Evolutionary conservation across 2,888 invertebrate genomes (phyloP).

Genomic region (Brenthis ino): DNA sequence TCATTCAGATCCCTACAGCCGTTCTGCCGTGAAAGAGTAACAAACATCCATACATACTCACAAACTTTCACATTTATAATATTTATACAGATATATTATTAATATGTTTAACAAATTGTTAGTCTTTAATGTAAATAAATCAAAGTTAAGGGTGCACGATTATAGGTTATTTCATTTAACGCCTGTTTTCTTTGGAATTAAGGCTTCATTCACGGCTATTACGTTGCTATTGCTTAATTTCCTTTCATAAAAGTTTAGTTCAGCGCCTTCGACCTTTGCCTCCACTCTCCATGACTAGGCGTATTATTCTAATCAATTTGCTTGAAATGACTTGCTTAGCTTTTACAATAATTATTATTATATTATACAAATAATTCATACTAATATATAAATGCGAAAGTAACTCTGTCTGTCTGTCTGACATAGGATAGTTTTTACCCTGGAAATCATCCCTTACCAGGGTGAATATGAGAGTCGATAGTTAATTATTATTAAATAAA

Average conservation of each 20-base stretch:
- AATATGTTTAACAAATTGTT: no score
- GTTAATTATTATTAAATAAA: no score
- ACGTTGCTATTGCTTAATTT: constrained; percentile 40
- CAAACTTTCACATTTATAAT: no score
- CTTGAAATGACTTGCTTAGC: constrained; percentile 25
- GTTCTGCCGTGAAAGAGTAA: no score
- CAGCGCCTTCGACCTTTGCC: constrained; percentile 36
- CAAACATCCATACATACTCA: no score
- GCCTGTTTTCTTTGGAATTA: constrained; percentile 36
- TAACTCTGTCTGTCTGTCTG: no score
- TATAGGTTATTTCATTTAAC: constrained; percentile 33
- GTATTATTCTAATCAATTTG: constrained; percentile 36
- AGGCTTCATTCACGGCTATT: constrained; percentile 36
- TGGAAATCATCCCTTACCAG: no score
- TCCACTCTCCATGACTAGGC: constrained; percentile 32
- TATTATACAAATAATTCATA: background rate
- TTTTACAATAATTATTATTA: constrained; percentile 1
- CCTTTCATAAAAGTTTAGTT: constrained; percentile 37
- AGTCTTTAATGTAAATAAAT: constrained; percentile 1
- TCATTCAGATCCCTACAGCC: no score
- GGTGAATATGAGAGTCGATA: no score
- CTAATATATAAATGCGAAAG: background rate
- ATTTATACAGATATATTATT: no score
- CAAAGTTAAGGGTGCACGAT: constrained; percentile 16
- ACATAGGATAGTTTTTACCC: no score